Base-by-base conservation (phyloP, 1,140 invertebrate genomes). In the Chelonus insularis region DNA sequence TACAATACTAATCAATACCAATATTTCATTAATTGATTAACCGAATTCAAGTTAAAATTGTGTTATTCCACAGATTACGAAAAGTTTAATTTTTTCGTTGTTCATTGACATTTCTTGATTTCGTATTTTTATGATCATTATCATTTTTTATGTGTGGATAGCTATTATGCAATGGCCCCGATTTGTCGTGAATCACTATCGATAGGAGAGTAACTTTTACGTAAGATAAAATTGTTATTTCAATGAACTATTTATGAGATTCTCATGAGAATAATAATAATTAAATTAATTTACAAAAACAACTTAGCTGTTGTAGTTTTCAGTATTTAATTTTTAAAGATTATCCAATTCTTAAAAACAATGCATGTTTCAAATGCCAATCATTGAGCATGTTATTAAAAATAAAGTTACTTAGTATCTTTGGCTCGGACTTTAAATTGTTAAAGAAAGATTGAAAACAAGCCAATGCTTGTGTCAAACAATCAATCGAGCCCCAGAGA, bases 161-260 rank as follows among this genome's bases (percentile, higher is more conserved):
- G 7, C 51, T 12, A 64, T 64, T 64, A 64, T 60, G 62, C 57
- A 60, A 64, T 55, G 57, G 39, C 57, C 52, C 41, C 62, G 43
- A 59, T 59, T 21, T 43, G 20, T 52, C 39, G 50, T 64, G 45
- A 64, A 64, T 64, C 57, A 57, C 62, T 60, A 54, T 64, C 62
- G 62, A 64, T 60, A 60, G 50, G 14, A 39, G 41, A 51, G 23
- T 58, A 25, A 58, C 39, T 47, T 58, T 58, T 58, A 58, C 43
- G 56, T 58, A 58, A 58, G 25, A 58, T 25, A 34, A 41, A 37
- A 39, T 57, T 29, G 12, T 56, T 18, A n/a, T 29, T 29, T 4
- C 3, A 7, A 4, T 29, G 25, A 29, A 29, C 3, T 29, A 29
- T 29, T 29, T 29, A 29, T 29, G 25, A 29, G 25, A 29, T 29